Evolutionary conservation across 2,888 invertebrate genomes (phyloP), one percentile per base, ranked within the genome.

Genomic region (Scaptomyza tumidula): DNA sequence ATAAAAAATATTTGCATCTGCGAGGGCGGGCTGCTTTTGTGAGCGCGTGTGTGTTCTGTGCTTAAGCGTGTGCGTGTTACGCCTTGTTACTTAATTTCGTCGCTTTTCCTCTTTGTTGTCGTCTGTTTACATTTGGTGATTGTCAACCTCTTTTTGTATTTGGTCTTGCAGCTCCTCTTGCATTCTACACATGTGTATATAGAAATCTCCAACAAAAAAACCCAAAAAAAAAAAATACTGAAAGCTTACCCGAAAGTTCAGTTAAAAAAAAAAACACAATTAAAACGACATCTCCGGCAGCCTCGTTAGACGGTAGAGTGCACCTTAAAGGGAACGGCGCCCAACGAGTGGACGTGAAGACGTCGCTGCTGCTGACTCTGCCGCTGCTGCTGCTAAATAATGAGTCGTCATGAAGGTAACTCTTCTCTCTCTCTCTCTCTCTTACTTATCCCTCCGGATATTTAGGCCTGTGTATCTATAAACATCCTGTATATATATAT

Each of bases 361-460:
- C 70, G 88, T 59, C 75, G 70, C 53, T 56, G 78, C 72, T 62
- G 70, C 59, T 41, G 55, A 43, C 49, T 55, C 58, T 19, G 56
- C 76, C 45, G 63, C 69, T 50, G 76, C 65, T 71, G 69, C 65
- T 68, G 82, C 85, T 69, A 68, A 78, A 92, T 91, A 95, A 97
- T 97, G 97, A 97, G 96, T 95, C 96, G 97, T 94, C 97, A 97
- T 96, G 97, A 97, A 95, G 98, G 98, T 95, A 96, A 96, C 48
- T n/a, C 5, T 45, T 24, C n/a, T 39, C 39, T 14, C 33, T 6
- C 6, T 29, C 31, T 13, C 16, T n/a, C 31, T 43, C 43, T 19
- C 14, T 37, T 13, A 19, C 19, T 35, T 33, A 13, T 48, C n/a
- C 24, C 35, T n/a, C 19, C 6, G 29, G 37, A 37, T 29, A 31